Conservation (phyloP, 2,113 vertebrate genomes). For the Limanda limanda region DNA sequence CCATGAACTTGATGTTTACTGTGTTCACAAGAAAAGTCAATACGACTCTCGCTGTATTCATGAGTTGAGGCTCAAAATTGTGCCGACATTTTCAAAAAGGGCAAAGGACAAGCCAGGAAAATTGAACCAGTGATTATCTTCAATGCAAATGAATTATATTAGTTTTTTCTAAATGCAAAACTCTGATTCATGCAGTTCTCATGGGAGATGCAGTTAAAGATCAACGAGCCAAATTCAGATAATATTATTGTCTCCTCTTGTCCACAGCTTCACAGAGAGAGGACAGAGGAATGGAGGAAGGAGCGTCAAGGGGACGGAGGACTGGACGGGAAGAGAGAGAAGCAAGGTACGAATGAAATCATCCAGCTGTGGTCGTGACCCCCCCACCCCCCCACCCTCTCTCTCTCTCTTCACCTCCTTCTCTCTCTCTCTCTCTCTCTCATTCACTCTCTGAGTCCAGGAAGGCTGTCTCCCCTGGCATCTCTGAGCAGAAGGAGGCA, state of each 20-base stretch:
- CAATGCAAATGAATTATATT: background rate
- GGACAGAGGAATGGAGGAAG: conserved; percentile 32
- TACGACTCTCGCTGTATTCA: too few relatives aligned
- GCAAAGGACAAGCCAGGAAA: background rate
- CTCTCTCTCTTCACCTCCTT: conserved; percentile 9
- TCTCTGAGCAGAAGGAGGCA: conserved; percentile 63
- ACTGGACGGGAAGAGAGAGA: conserved; percentile 58
- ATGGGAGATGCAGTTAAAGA: background rate
- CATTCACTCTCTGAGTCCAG: conserved; percentile 44
- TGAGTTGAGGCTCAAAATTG: too few relatives aligned
- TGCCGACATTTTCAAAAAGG: too few relatives aligned
- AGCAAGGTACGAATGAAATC: conserved; percentile 70
- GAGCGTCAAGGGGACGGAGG: conserved; percentile 39
- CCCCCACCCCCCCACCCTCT: conserved; percentile 1
- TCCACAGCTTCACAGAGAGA: conserved; percentile 21
- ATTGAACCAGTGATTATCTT: background rate
- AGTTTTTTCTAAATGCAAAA: too few relatives aligned
- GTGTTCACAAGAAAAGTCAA: too few relatives aligned
- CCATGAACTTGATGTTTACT: too few relatives aligned
- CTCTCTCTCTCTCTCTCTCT: conserved; percentile 29
- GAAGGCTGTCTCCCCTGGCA: conserved; percentile 48
- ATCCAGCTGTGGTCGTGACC: conserved; percentile 76
- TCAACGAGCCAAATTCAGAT: conserved; percentile 35
- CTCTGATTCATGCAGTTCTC: conserved; percentile 12
- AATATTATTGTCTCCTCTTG: conserved; percentile 7